Conservation (phyloP, 2,888 invertebrate genomes). For the Trachelus tabidus region DNA sequence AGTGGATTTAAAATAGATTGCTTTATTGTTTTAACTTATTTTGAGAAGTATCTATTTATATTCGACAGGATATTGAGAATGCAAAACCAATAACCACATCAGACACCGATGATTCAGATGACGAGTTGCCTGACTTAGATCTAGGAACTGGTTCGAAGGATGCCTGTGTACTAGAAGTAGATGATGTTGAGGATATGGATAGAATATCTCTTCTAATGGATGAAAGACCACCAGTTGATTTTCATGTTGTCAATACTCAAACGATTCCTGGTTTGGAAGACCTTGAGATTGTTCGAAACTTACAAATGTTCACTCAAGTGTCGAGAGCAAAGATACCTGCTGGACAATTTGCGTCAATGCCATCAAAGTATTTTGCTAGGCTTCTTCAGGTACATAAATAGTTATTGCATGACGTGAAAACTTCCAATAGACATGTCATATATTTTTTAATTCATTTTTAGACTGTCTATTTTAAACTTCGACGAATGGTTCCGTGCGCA, state of each 20-base stretch:
- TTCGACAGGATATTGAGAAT: constrained; percentile 57
- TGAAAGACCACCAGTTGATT: constrained; percentile 79
- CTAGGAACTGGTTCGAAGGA: constrained; percentile 81
- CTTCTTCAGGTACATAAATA: constrained; percentile 67
- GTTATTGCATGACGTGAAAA: background rate
- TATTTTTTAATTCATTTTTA: constrained; percentile 38
- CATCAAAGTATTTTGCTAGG: constrained; percentile 69
- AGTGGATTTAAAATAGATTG: background rate
- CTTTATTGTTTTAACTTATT: background rate
- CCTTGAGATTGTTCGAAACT: constrained; percentile 75
- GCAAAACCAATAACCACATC: constrained; percentile 60
- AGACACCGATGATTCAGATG: constrained; percentile 77
- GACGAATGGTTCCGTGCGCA: constrained; percentile 88
- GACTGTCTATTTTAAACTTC: constrained; percentile 87
- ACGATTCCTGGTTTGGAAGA: constrained; percentile 78
- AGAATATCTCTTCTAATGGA: constrained; percentile 80
- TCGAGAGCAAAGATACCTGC: constrained; percentile 71
- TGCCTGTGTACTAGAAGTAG: constrained; percentile 83
- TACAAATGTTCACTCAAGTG: constrained; percentile 87
- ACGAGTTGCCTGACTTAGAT: constrained; percentile 75
- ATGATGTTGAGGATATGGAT: constrained; percentile 85
- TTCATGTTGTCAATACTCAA: constrained; percentile 84
- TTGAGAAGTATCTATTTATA: background rate
- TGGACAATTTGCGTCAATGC: constrained; percentile 66
- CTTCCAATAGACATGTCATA: background rate